Base-by-base conservation (phyloP, 2,113 vertebrate species). In the Oxygymnocypris stewartii region DNA sequence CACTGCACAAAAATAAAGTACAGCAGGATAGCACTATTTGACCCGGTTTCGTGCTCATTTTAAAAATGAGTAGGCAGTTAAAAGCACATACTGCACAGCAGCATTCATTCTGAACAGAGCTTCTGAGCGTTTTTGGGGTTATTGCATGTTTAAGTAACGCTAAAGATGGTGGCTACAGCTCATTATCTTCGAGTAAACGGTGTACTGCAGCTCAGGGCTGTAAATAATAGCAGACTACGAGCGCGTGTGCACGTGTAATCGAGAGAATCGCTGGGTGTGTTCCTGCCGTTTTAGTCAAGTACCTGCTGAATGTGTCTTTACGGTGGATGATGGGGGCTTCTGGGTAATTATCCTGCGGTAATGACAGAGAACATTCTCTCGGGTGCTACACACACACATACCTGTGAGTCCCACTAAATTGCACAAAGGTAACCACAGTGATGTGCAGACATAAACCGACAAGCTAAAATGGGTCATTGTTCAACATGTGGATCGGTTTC, bases 281-380 rank as follows among this genome's bases (percentile, higher is more conserved):
- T 75, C 69, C n/a, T 80, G 86, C 40, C 75, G 57, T 87, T 87
- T 90, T 61, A 88, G 42, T 82, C 5, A 49, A 61, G 49, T 69
- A 86, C 84, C 84, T 84, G 49, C 71, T 74, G 85, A 47, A 73
- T 47, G 54, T 54, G 63, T 77, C 81, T 79, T 88, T 86, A 75
- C n/a, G 40, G 82, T 65, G 42, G 85, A 82, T 83, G 67, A 87
- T 23, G 28, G 85, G 44, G 42, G 67, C 71, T 77, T 80, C 59
- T 42, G 63, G 49, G 85, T 85, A 87, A 87, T 90, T 88, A 83
- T 85, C 57, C 57, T 75, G 12, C 61, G 57, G 65, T 88, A 90
- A 90, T 84, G 79, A 89, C 83, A 90, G 76, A 88, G 86, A 74
- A 77, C 44, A 7, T 74, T 84, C 49, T 84, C 78, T 31, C 7